These are phyloP conservation scores for Pandemis corylana DNA, from an alignment of 2,888 invertebrate genomes.

Conservation along the genomic window DNA sequence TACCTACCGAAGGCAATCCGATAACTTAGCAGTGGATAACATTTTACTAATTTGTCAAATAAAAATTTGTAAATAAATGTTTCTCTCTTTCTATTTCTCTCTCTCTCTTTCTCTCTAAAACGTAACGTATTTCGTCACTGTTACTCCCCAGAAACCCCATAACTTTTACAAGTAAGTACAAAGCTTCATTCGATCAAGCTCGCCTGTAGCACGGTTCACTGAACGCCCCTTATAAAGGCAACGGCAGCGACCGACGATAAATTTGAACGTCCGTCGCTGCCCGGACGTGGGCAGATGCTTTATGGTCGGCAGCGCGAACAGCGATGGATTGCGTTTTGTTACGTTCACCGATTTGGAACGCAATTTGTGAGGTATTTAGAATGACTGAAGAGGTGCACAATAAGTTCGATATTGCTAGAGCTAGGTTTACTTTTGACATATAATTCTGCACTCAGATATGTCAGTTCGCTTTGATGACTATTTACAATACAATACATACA, in stretches of 20 bases:
- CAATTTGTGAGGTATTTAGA: constrained; percentile 13
- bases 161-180: neutral
- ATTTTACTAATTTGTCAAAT: too few relatives aligned
- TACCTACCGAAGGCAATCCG: too few relatives aligned
- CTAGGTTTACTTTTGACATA: neutral
- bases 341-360: constrained; percentile 31
- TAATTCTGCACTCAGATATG: neutral
- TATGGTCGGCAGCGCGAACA: constrained; percentile 20
- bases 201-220: constrained; percentile 4
- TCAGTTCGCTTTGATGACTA: neutral
- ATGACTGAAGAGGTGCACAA: neutral
- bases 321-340: constrained; percentile 39
- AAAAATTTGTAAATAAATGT: too few relatives aligned
- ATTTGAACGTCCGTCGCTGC: constrained; percentile 19
- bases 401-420: neutral
- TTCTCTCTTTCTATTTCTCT: too few relatives aligned
- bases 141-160: too few relatives aligned
- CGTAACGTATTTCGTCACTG: too few relatives aligned
- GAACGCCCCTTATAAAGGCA: constrained; percentile 15
- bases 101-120: too few relatives aligned
- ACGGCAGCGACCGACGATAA: constrained; percentile 13
- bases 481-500: too few relatives aligned
- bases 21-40: too few relatives aligned
- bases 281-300: constrained; percentile 29
- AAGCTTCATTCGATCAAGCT: constrained; percentile 1